Evolutionary conservation across 1,140 invertebrate genomes (phyloP), one percentile per base, ranked within the genome.

Genomic region (Ceratoteleas bidentatus): DNA sequence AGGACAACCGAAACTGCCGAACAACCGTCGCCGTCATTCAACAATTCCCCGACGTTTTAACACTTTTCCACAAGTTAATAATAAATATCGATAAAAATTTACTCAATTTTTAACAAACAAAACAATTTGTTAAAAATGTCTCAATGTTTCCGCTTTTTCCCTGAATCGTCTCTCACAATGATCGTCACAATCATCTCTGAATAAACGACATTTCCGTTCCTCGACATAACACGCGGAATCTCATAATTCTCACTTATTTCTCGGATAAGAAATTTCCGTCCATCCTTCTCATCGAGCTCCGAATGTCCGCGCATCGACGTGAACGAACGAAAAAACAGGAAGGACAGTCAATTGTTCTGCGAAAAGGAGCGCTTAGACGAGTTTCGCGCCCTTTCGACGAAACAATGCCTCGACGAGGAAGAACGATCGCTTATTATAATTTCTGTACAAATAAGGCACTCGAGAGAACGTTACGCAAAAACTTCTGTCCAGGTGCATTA

Each of bases 361-460:
- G 6, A 64, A 74, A 80, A 69, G 43, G 3, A 45, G 62, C 11
- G 53, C 13, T 4, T 10, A 50, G 15, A 40, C 33, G 14, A 6
- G 14, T 14, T 77, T 52, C 10, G 45, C 10, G 24, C 32, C 16
- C 52, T 79, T 75, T 68, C 68, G 50, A 85, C 15, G 24, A 69
- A 62, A 80, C 64, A 65, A 87, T 87, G 87, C 7, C 52, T 40
- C n/a, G 54, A 62, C 11, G 15, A 72, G 53, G 43, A 33, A 45
- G 85, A 88, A 87, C 82, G 84, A 88, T 86, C 79, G 84, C 83
- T 87, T 87, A 84, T 86, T 86, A 87, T 84, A 85, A 86, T 90
- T 88, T 90, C 87, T 91, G 87, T 90, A 91, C 90, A 90, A 90
- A 88, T 88, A 89, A 90, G 87, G 88, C 88, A 90, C 88, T 90